phyloP scores from a whole-genome alignment of 2,888 invertebrate species.

The Hydriomena furcata region DNA sequence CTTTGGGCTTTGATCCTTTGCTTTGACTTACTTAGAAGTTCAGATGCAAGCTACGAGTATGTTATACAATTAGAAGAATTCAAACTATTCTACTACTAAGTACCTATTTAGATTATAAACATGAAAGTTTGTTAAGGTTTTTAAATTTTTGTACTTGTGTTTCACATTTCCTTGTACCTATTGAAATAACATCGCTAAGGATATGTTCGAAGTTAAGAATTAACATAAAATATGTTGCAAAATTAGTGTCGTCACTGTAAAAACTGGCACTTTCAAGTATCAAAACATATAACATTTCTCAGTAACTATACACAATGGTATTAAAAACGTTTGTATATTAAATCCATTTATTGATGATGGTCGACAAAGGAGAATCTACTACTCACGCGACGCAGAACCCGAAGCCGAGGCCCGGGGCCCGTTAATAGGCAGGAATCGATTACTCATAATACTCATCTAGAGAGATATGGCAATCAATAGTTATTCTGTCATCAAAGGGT shows the following conservation, averaged over 20 bases:
- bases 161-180: too few relatives aligned
- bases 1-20: background rate
- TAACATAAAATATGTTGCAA: too few relatives aligned
- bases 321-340: slow-evolving; percentile 18
- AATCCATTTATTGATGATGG: slow-evolving; percentile 60
- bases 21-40: too few relatives aligned
- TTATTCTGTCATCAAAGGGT: slow-evolving; percentile 19
- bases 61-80: too few relatives aligned
- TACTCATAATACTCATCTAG: slow-evolving; percentile 19
- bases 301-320: background rate
- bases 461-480: slow-evolving; percentile 8
- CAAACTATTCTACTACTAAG: too few relatives aligned
- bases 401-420: background rate
- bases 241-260: too few relatives aligned
- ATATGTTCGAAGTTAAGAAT: too few relatives aligned
- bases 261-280: background rate
- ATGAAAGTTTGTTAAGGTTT: too few relatives aligned
- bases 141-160: too few relatives aligned
- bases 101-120: too few relatives aligned
- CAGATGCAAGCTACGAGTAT: too few relatives aligned
- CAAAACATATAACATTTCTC: background rate
- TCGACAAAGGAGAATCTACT: slow-evolving; percentile 33
- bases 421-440: slow-evolving; percentile 15
- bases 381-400: background rate
- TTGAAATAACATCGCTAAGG: too few relatives aligned